phyloP scores from a whole-genome alignment of 2,113 vertebrate species.

The Platichthys stellatus region DNA sequence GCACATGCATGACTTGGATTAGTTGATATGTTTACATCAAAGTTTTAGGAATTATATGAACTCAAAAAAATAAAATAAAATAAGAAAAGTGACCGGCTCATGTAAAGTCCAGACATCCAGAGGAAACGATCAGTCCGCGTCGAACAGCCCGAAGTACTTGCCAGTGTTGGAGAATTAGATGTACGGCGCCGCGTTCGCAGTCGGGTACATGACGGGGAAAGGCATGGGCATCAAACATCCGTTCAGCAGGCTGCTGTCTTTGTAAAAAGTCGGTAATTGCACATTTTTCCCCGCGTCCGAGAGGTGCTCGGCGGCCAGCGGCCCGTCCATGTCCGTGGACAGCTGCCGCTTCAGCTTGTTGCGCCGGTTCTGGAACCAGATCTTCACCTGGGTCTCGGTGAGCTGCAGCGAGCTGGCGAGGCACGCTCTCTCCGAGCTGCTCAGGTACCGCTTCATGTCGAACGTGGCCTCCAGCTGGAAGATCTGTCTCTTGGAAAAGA shows the following conservation, averaged over 20 bases:
- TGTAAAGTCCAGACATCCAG: background rate
- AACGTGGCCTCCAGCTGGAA: conserved; percentile 89
- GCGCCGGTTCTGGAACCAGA: conserved; percentile 87
- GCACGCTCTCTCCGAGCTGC: conserved; percentile 86
- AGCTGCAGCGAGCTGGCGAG: conserved; percentile 84
- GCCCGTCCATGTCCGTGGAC: conserved; percentile 80
- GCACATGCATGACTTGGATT: conserved; percentile 68
- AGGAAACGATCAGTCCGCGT: conserved; percentile 78
- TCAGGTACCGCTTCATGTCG: conserved; percentile 87
- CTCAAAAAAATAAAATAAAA: background rate
- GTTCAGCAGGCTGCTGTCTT: conserved; percentile 81
- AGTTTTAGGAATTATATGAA: conserved; percentile 13
- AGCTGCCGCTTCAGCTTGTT: conserved; percentile 88
- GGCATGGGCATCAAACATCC: conserved; percentile 84
- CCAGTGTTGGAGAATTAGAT: conserved; percentile 83
- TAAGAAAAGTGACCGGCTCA: conserved; percentile 10
- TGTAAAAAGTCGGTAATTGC: conserved; percentile 81
- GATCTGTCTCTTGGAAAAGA: conserved; percentile 89
- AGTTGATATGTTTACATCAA: conserved; percentile 48
- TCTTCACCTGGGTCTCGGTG: conserved; percentile 86
- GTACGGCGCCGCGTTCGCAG: conserved; percentile 81
- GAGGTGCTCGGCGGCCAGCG: conserved; percentile 64
- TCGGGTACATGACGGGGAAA: conserved; percentile 84
- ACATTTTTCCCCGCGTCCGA: conserved; percentile 69
- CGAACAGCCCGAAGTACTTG: conserved; percentile 85